These are phyloP conservation scores for Zaprionus bogoriensis DNA, from an alignment of 2,888 invertebrate genomes.

Conservation along the genomic window DNA sequence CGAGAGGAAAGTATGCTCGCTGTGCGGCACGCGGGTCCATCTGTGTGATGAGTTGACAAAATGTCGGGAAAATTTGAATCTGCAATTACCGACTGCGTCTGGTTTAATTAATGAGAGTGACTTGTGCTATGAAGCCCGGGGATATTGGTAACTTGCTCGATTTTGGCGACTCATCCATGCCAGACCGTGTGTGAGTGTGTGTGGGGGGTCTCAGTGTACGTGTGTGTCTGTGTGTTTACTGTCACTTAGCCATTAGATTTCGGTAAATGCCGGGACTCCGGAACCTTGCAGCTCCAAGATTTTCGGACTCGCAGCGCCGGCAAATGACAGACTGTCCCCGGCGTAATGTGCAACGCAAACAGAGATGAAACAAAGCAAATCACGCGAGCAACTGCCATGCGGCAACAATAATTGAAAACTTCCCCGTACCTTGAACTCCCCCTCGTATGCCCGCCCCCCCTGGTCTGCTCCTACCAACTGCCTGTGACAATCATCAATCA, in stretches of 20 bases:
- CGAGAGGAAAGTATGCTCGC: neutral
- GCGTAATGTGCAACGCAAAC: conserved; percentile 41
- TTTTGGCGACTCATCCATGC: conserved; percentile 46
- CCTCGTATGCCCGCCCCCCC: too few species aligned
- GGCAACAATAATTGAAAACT: conserved; percentile 66
- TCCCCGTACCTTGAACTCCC: neutral
- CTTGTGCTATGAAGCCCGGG: conserved; percentile 34
- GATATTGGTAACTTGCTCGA: conserved; percentile 28
- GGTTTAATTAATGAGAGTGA: conserved; percentile 54
- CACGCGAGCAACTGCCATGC: conserved; percentile 58
- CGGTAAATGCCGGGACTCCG: neutral
- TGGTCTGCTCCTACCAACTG: too few species aligned
- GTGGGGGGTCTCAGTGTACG: conserved; percentile 10
- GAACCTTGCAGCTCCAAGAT: neutral
- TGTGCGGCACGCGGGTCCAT: conserved; percentile 12
- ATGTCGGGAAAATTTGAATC: conserved; percentile 39
- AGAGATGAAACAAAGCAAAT: conserved; percentile 56
- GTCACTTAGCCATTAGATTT: conserved; percentile 51
- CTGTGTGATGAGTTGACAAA: conserved; percentile 46
- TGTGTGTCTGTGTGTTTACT: conserved; percentile 38
- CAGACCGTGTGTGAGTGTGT: conserved; percentile 18
- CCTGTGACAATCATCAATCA: conserved; percentile 79
- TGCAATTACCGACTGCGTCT: conserved; percentile 31
- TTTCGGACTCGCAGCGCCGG: conserved; percentile 6
- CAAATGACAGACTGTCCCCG: conserved; percentile 59